Conservation (phyloP, 2,797 vertebrate genomes). For the Lepilemur septentrionalis region DNA sequence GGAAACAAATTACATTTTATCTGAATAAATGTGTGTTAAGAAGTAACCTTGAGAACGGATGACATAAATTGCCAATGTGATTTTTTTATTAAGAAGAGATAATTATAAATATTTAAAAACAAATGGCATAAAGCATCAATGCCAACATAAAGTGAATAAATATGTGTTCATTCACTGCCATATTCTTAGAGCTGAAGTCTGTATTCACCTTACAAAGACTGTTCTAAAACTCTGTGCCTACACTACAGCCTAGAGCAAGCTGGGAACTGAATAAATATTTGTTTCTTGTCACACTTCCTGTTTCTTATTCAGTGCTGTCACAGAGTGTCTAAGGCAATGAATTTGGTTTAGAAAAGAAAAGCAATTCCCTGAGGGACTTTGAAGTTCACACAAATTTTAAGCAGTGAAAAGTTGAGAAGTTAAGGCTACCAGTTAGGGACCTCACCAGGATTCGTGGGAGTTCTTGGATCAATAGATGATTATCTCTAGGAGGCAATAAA, state of each 20-base stretch:
- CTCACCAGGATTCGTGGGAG: neutral
- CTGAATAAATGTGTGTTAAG: neutral
- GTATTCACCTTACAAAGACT: neutral
- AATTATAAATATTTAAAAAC: neutral
- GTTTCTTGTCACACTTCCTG: neutral
- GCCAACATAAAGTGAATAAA: neutral
- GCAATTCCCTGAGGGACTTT: neutral
- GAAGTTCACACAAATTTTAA: neutral
- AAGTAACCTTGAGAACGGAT: neutral
- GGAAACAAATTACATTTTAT: neutral
- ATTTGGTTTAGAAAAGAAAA: neutral
- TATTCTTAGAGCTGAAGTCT: neutral
- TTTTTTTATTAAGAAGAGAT: neutral
- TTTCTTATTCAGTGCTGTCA: neutral
- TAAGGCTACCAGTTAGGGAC: neutral
- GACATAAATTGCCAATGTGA: neutral
- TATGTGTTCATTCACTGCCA: neutral
- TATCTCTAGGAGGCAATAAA: neutral
- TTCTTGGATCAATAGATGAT: neutral
- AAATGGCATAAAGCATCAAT: neutral
- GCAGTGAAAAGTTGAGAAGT: neutral
- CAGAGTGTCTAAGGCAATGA: neutral
- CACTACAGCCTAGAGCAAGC: neutral
- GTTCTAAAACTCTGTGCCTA: neutral
- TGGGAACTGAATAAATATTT: neutral